These are phyloP conservation scores for Jaculus jaculus DNA, from an alignment of 2,113 vertebrate genomes.

Conservation along the genomic window DNA sequence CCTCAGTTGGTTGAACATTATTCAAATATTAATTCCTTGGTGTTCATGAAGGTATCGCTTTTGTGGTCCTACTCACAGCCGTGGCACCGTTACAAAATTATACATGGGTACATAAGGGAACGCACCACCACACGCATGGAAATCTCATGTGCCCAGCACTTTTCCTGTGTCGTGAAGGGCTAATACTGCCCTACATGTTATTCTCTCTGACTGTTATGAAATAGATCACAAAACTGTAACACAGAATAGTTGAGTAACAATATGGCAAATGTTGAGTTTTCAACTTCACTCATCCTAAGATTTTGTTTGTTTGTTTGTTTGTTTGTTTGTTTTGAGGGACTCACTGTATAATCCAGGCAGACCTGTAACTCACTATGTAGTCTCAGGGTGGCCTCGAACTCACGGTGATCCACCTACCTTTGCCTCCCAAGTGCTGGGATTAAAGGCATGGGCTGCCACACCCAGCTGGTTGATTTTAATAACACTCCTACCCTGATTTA, in stretches of 20 bases:
- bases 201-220: background rate
- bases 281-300: background rate
- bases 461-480: background rate
- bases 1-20: background rate
- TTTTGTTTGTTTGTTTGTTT: no score
- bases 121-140: accelerated
- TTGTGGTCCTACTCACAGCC: background rate
- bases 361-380: no score
- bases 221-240: background rate
- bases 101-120: accelerated
- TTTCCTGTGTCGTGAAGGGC: background rate
- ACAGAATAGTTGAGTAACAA: background rate
- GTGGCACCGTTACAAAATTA: background rate
- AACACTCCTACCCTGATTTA: background rate
- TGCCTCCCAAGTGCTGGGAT: no score
- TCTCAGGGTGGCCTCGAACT: no score
- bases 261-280: background rate
- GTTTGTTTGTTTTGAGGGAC: no score
- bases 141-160: background rate
- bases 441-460: no score
- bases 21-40: background rate
- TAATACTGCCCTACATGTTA: background rate
- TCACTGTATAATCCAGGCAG: no score
- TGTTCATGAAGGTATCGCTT: background rate
- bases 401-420: no score